Conservation (phyloP, 2,888 invertebrate genomes). For the Cordilura impudica region DNA sequence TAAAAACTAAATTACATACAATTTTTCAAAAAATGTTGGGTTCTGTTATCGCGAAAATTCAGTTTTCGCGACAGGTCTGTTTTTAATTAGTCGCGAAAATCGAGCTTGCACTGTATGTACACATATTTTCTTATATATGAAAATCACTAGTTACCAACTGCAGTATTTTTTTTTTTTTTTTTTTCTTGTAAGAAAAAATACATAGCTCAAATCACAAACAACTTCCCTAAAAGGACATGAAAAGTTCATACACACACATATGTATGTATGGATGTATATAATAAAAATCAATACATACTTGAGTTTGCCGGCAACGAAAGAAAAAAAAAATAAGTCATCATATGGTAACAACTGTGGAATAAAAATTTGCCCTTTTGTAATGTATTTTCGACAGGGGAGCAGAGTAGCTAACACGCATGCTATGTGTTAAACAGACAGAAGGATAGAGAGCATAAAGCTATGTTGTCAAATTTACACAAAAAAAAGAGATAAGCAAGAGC, state of each 20-base stretch:
- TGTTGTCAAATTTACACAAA: conserved; percentile 55
- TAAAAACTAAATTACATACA: too few species aligned
- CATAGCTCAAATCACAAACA: conserved; percentile 11
- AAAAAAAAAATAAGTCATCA: conserved; percentile 21
- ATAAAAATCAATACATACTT: conserved; percentile 44
- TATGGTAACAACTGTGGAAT: conserved; percentile 57
- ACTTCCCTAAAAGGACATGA: conserved; percentile 61
- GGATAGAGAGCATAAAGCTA: conserved; percentile 1
- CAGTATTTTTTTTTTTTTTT: neutral
- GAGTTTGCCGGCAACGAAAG: conserved; percentile 52
- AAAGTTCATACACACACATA: conserved; percentile 31
- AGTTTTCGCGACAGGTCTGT: too few species aligned
- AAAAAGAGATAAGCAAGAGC: conserved; percentile 17
- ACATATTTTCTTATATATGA: neutral
- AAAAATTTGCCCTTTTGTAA: conserved; percentile 29
- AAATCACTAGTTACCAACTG: conserved; percentile 49
- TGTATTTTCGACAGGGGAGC: neutral
- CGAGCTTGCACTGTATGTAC: neutral
- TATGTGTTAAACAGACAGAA: neutral
- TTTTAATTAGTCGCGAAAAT: too few species aligned
- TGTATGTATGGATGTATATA: neutral
- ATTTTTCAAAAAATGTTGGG: too few species aligned
- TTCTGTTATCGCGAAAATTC: too few species aligned
- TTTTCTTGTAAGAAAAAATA: conserved; percentile 1
- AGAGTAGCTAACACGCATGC: conserved; percentile 26